Evolutionary conservation across 1,140 invertebrate genomes (phyloP), one percentile per base, ranked within the genome.

Genomic region (Copidosoma floridanum): DNA sequence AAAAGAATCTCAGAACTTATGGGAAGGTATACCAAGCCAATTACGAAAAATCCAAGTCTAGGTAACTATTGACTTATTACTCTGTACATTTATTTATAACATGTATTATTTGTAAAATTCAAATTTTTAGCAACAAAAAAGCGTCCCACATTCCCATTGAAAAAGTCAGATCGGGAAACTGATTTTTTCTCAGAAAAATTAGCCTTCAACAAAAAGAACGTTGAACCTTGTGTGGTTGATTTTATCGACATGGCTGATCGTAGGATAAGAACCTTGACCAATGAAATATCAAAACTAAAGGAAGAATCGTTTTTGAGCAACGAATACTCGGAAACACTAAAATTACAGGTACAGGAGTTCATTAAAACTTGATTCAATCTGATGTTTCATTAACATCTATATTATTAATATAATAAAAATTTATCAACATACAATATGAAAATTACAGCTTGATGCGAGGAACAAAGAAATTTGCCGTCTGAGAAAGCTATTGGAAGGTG

Each of bases 381-480:
- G n/a, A n/a, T n/a, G n/a, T n/a, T n/a, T n/a, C n/a, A n/a, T n/a
- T n/a, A n/a, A n/a, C n/a, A n/a, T n/a, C n/a, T n/a, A n/a, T n/a
- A n/a, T n/a, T n/a, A n/a, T n/a, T n/a, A n/a, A n/a, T n/a, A n/a
- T n/a, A n/a, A n/a, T n/a, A n/a, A n/a, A n/a, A n/a, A n/a, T n/a
- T n/a, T n/a, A n/a, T n/a, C n/a, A n/a, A n/a, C n/a, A n/a, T n/a
- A n/a, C n/a, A n/a, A n/a, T n/a, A n/a, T n/a, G n/a, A n/a, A n/a
- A n/a, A 48, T 69, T 68, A 3, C 46, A 81, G 76, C 50, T 81
- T 40, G 50, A 69, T 5, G 40, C 61, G 0, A 80, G 78, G 57
- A 85, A 89, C 62, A 84, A 83, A 70, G 86, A 89, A 81, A 86
- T 88, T 64, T 64, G 80, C 26, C 78, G 86, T 46, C 69, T 89